A percentile compares a stretch with the other conserved stretches of the same genome.
Evolutionary conservation across 2,797 vertebrate species (phyloP).

Genomic region (Sebastes flavidus): DNA sequence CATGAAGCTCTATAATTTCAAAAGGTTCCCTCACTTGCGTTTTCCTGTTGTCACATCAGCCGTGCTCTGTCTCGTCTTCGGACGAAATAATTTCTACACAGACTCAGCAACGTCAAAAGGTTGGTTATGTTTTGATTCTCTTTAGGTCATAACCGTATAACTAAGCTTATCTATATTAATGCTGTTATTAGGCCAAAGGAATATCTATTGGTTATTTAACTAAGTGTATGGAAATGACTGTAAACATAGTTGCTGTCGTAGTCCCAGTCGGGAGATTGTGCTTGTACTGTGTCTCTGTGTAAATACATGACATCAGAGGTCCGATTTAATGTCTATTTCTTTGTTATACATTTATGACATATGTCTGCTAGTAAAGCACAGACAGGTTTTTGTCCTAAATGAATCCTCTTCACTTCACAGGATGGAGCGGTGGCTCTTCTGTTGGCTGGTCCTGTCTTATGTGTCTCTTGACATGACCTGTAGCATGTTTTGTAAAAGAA

Average conservation of each 20-base stretch:
- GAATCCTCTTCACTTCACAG: slow-evolving; percentile 1
- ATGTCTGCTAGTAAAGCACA: background rate
- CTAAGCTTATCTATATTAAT: background rate
- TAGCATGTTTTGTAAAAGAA: background rate
- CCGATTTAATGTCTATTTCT: background rate
- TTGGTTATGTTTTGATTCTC: background rate
- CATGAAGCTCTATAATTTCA: fast-evolving
- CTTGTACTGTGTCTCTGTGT: background rate
- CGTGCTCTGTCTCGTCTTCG: background rate
- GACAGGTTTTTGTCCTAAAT: background rate
- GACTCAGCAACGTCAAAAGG: slow-evolving; percentile 2
- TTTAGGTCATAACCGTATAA: background rate
- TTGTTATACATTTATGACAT: background rate
- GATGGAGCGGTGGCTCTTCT: slow-evolving; percentile 15
- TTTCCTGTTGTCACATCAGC: background rate
- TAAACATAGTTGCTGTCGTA: background rate
- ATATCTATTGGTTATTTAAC: background rate
- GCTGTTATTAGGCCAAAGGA: background rate
- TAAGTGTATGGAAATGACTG: background rate
- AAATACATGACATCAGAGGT: background rate
- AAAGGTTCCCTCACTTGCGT: background rate
- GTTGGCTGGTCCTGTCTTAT: slow-evolving; percentile 6
- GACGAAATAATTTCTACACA: background rate
- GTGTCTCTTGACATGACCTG: background rate
- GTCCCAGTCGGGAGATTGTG: background rate